Evolutionary conservation across 1,140 invertebrate genomes (phyloP), one percentile per base, ranked within the genome.

Genomic region (Leptonema lineaticorne): DNA sequence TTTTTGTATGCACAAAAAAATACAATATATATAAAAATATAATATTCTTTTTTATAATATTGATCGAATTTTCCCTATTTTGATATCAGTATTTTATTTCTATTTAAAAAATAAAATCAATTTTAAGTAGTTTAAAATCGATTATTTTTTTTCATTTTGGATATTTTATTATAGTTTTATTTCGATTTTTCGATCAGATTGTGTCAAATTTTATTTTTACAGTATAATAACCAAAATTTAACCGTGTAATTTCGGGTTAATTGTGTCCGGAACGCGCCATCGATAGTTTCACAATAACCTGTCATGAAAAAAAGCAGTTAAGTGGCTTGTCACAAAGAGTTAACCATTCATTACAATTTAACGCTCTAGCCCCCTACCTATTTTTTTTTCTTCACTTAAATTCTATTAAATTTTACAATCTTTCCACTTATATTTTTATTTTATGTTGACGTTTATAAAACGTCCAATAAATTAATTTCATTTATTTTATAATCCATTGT

Each of bases 211-310:
- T 9, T n/a, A n/a, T n/a, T 26, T 53, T 14, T 20, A 53, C 11
- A 8, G 50, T 2, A 26, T 26, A 53, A 53, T 26, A 26, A 26
- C n/a, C 50, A 53, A 26, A 26, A 24, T 53, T 53, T 22, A 8
- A 53, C 22, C 22, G 50, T 53, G 24, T 53, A 53, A 53, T 53
- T 53, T 53, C 24, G 50, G 20, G 20, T 53, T 53, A 53, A 53
- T 53, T 53, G 37, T 41, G 37, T 41, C 16, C 37, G 37, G 37
- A 41, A 41, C 2, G 2, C 11, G 37, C 16, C 16, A 16, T 16
- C 16, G 16, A 16, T 16, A 9, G 16, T 41, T 41, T 41, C 37
- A 41, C 37, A 48, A 24, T 48, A 9, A 7, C 46, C n/a, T n/a
- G n/a, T n/a, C n/a, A n/a, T n/a, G 46, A 16, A 16, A 48, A 8